Evolutionary conservation across 2,888 invertebrate species (phyloP), one percentile per base, ranked within the genome.

Genomic region (Myopa testacea): DNA sequence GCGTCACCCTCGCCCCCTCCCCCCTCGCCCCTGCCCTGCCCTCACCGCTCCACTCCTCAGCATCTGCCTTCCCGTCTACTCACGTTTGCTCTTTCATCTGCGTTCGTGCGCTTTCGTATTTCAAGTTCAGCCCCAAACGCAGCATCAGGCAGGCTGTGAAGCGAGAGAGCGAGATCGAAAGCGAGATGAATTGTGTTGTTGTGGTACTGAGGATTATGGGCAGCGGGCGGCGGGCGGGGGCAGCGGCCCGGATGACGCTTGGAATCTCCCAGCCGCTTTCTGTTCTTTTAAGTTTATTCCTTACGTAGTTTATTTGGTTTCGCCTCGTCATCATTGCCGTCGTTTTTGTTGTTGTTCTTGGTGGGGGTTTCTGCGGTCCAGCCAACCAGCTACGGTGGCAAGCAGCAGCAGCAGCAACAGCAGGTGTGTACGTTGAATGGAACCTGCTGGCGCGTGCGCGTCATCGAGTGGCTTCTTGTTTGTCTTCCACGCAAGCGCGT

Each of bases 101-200:
- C 19, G n/a, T 16, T 67, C 19, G 37, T 37, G 60, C 34, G 50
- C 60, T 16, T 34, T 74, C 50, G 37, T 69, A 67, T 68, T 75
- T 75, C 69, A 75, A 75, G 75, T 75, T 75, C 75, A 75, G 68
- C 50, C 60, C 6, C 60, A 60, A 69, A 62, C 34, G n/a, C 69
- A 75, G 68, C 75, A 75, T 67, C 75, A 58, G 26, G 37, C 37
- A 1, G 58, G n/a, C 38, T 34, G 62, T 34, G 34, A 40, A n/a
- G 70, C 16, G 60, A 7, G 62, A 76, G 55, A 16, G 52, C 26
- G 55, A 16, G 75, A 63, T 37, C 50, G 37, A 63, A 68, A 52
- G n/a, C 62, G 62, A 60, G 62, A 70, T 26, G 70, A 14, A 34
- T 6, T 50, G 70, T 12, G n/a, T 55, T 34, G 37, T 4, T 55